Evolutionary conservation across 2,797 vertebrate genomes (phyloP), one percentile per base, ranked within the genome.

Genomic region (Karalla daura): DNA sequence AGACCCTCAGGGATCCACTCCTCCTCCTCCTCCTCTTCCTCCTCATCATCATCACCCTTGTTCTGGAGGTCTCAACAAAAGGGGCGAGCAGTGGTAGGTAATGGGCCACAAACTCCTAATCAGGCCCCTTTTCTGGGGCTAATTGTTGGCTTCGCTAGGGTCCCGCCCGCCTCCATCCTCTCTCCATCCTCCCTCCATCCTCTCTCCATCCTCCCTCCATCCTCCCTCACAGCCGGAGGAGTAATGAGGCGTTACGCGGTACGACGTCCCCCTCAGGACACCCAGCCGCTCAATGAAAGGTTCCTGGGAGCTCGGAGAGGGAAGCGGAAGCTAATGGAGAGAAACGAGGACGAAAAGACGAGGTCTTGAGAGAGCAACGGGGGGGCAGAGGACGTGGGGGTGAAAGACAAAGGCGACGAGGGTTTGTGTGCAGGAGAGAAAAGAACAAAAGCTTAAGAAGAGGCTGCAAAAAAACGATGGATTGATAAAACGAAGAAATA

Each of bases 51-150:
- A 13, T 33, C 30, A 2, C 18, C 18, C 27, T 7, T 35, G 52
- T 24, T 37, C 43, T 62, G 4, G 51, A 62, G 50, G 58, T 63
- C 64, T 76, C 30, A 52, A 28, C 11, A 35, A 67, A n/a, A n/a
- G n/a, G 45, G 56, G 36, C 18, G 2, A 71, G 56, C 45, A 14
- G 41, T 20, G 18, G 56, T 75, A 63, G 70, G 49, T 84, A 89
- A 89, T 89, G 83, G 85, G 63, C 73, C 77, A 74, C 83, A 79
- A 63, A 73, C 75, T 79, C 71, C 78, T 84, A 73, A 89, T 87
- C 80, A 84, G 55, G 64, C 61, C 58, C 77, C n/a, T n/a, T 79
- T 81, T 74, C 54, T 59, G 63, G 74, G 62, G 63, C 47, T 85
- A 83, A 86, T 83, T 74, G 77, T 68, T 1, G 20, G 56, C 73